These are phyloP conservation scores for Yasuhikotakia modesta DNA, from an alignment of 2,797 vertebrate species.

Conservation along the genomic window DNA sequence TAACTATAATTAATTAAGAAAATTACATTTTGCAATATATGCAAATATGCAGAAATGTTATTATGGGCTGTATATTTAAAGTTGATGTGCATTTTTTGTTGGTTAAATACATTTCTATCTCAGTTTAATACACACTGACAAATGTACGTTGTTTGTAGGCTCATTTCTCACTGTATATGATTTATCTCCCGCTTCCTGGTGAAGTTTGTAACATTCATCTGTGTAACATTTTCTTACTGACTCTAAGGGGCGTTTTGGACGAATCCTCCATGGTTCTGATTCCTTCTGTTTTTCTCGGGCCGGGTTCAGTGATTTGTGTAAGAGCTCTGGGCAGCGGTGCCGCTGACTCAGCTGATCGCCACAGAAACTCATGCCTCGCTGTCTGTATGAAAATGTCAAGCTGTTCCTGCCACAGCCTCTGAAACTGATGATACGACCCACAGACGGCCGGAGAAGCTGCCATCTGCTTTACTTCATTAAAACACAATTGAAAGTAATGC, in stretches of 20 bases:
- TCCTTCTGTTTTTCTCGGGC: constrained; percentile 18
- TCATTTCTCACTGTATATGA: no score
- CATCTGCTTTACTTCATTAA: constrained; percentile 42
- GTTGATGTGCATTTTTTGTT: no score
- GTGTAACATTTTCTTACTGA: neutral
- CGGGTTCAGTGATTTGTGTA: constrained; percentile 9
- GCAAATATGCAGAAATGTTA: no score
- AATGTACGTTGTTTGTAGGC: no score
- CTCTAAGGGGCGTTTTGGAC: neutral
- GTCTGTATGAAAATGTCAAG: constrained; percentile 52
- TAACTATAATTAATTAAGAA: no score
- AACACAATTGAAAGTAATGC: constrained; percentile 43
- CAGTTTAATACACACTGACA: no score
- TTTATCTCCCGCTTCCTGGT: no score
- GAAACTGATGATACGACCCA: constrained; percentile 45
- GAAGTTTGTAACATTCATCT: no score
- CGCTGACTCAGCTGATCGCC: constrained; percentile 45
- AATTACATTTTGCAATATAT: no score
- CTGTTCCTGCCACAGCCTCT: constrained; percentile 48
- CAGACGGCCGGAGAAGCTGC: constrained; percentile 41
- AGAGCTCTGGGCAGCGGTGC: constrained; percentile 16
- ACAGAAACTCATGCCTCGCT: constrained; percentile 38
- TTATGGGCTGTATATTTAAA: no score
- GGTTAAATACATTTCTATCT: no score
- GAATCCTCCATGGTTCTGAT: constrained; percentile 11